Evolutionary conservation across 2,113 vertebrate genomes (phyloP), one percentile per base, ranked within the genome.

Genomic region (Ascaphus truei): DNA sequence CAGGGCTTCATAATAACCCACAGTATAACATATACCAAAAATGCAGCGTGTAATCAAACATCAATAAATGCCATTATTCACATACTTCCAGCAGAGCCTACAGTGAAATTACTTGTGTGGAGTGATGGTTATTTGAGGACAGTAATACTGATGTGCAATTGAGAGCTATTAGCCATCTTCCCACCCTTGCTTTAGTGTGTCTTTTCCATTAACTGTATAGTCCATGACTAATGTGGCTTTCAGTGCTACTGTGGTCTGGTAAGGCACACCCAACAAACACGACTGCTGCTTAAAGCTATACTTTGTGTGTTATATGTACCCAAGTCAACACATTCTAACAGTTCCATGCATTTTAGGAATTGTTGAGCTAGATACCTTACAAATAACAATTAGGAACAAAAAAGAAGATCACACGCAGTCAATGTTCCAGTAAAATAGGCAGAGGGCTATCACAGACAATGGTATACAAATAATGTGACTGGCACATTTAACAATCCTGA

Each of bases 21-120:
- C 48, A 58, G 30, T 58, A 69, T 61, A 60, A 37, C 67, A 71
- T 61, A 48, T 61, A 51, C 7, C 11, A 51, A 51, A 61, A 30
- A 61, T 13, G 33, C 36, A 61, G 30, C 59, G 31, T 71, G 57
- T 61, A 71, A 71, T 71, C 47, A 71, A 27, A 18, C 18, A 61
- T 50, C 66, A 51, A 69, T 60, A 69, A 51, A 71, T 71, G 27
- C 56, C 67, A 68, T 68, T 68, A 37, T 59, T 68, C 66, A 12
- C 56, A 71, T 71, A 51, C 45, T 43, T 71, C 16, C 51, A 9
- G 26, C 5, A 60, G 45, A 60, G 25, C 9, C 33, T 36, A 34
- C 30, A 31, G 30, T 59, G 65, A 27, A 37, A 39, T 9, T 25
- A 13, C 53, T 22, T 26, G 7, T 47, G 41, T 57, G 25, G 39